Evolutionary conservation across 2,888 invertebrate genomes (phyloP).

Genomic region (Stenotaenia linearis): DNA sequence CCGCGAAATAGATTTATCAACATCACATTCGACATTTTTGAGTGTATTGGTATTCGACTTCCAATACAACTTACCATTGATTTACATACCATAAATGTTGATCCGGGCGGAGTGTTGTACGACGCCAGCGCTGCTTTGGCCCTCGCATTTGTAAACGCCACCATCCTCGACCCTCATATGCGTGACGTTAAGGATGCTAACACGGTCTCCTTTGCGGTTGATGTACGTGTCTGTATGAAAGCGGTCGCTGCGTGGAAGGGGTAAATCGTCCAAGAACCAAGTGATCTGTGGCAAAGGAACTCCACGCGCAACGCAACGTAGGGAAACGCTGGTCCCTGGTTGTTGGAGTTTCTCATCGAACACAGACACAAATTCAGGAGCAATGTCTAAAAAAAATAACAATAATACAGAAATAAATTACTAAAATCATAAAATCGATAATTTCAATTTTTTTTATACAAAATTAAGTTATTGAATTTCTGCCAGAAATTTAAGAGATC

Average conservation of each 20-base stretch:
- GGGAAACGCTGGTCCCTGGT: constrained; percentile 79
- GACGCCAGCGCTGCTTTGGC: constrained; percentile 44
- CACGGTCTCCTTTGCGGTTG: constrained; percentile 61
- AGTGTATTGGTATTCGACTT: constrained; percentile 11
- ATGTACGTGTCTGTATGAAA: constrained; percentile 48
- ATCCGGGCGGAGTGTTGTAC: constrained; percentile 30
- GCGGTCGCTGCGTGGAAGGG: constrained; percentile 38
- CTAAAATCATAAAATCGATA: too few relatives aligned
- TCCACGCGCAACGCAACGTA: constrained; percentile 89
- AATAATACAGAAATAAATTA: too few relatives aligned
- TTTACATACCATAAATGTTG: constrained; percentile 32
- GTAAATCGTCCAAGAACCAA: constrained; percentile 73
- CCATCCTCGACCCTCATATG: constrained; percentile 87
- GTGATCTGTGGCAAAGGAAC: constrained; percentile 90
- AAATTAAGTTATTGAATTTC: background rate
- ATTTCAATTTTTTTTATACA: too few relatives aligned
- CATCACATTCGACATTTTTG: background rate
- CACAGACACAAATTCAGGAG: constrained; percentile 53
- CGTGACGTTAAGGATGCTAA: constrained; percentile 84
- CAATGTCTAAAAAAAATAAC: constrained; percentile 26
- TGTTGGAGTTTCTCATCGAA: constrained; percentile 84
- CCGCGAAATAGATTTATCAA: background rate
- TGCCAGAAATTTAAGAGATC: background rate
- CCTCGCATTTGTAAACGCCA: constrained; percentile 81
- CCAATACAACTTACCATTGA: constrained; percentile 27